These are phyloP conservation scores for Alces alces DNA, from an alignment of 2,113 vertebrate genomes.

Conservation along the genomic window DNA sequence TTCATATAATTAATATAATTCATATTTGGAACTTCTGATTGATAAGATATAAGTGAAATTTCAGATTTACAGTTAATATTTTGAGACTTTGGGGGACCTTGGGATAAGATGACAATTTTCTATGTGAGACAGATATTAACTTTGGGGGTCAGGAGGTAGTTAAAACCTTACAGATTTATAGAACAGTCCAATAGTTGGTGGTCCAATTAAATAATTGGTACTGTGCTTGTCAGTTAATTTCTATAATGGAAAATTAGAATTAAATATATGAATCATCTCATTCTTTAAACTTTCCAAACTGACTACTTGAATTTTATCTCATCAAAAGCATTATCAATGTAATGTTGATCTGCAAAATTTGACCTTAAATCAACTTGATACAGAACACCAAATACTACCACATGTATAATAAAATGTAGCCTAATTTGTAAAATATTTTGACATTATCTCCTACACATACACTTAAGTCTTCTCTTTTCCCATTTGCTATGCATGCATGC, in stretches of 20 bases:
- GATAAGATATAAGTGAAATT: background rate
- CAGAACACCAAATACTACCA: background rate
- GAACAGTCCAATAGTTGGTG: background rate
- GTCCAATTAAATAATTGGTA: background rate
- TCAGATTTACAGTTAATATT: background rate
- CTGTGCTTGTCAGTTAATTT: background rate
- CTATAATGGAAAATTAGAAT: background rate
- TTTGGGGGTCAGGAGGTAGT: background rate
- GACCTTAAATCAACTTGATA: background rate
- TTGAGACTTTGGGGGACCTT: background rate
- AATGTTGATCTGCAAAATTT: background rate
- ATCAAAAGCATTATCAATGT: background rate
- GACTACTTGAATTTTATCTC: background rate
- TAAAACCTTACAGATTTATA: background rate
- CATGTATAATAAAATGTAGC: background rate
- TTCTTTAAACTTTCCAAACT: background rate
- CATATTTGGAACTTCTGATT: background rate
- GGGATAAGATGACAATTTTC: background rate
- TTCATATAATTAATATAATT: background rate
- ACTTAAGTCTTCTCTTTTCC: background rate
- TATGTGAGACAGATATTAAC: background rate
- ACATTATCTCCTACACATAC: background rate
- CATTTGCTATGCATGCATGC: background rate
- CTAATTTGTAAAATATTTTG: background rate
- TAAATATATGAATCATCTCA: background rate